A percentile compares a stretch with the other conserved stretches of the same genome.
phyloP scores from a whole-genome alignment of 2,797 vertebrate genomes.

The Squalus acanthias region DNA sequence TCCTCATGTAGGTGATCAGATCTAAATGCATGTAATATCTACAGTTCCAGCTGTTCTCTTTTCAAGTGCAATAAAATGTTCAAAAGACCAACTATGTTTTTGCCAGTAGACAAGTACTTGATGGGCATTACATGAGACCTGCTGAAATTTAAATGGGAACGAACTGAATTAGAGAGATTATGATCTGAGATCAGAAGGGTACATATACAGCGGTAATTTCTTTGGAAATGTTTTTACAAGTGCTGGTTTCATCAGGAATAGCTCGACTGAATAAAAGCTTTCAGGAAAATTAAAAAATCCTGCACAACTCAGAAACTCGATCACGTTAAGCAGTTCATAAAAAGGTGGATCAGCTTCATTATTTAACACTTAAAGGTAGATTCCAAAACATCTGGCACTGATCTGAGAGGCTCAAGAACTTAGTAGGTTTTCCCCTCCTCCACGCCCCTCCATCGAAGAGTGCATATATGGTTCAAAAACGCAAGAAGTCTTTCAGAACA shows the following conservation, averaged over 20 bases:
- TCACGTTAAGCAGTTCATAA: constrained; percentile 14
- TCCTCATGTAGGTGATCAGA: not conserved
- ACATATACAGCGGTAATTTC: not conserved
- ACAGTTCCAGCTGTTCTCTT: too few species aligned
- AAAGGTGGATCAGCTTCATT: constrained; percentile 3
- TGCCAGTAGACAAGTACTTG: not conserved
- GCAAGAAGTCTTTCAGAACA: not conserved
- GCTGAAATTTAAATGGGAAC: constrained; percentile 20
- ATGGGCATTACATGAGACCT: not conserved
- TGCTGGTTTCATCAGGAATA: not conserved
- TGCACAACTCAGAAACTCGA: not conserved
- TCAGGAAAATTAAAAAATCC: constrained; percentile 21
- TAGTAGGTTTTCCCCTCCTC: not conserved
- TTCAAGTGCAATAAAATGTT: not conserved
- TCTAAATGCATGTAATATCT: not conserved
- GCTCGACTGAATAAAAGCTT: not conserved
- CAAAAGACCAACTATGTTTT: not conserved
- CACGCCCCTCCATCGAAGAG: not conserved
- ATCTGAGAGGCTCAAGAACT: not conserved
- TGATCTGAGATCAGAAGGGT: not conserved
- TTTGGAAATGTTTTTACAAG: not conserved
- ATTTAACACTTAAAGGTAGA: not conserved
- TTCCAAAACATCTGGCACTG: constrained; percentile 2
- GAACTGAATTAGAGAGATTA: not conserved
- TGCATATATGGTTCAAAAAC: not conserved